Percentiles rank a stretch among this genome's conserved stretches.
phyloP scores from a whole-genome alignment of 2,113 vertebrate genomes.

The Pipra filicauda region DNA sequence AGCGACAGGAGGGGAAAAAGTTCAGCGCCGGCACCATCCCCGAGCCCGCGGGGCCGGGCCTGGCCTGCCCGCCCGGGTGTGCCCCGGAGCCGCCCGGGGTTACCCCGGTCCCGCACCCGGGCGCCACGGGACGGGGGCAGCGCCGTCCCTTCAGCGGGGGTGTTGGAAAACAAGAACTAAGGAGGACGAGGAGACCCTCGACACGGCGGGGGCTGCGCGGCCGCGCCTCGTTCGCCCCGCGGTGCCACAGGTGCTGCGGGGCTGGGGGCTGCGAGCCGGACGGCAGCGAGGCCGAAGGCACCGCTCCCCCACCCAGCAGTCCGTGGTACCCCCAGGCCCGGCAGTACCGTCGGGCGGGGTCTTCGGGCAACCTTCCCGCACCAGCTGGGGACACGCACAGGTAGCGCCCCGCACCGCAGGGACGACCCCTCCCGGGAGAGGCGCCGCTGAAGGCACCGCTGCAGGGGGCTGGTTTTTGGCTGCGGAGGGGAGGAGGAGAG shows the following conservation, averaged over 20 bases:
- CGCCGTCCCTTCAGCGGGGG: background rate
- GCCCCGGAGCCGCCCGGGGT: background rate
- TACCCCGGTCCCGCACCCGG: background rate
- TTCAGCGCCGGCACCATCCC: background rate
- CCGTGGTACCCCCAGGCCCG: background rate
- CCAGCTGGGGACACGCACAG: background rate
- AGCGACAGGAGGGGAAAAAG: background rate
- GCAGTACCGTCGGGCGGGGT: background rate
- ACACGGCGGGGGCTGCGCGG: background rate
- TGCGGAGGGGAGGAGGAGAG: background rate
- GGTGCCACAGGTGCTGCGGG: conserved; percentile 3
- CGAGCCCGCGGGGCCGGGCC: background rate
- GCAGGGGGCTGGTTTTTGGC: background rate
- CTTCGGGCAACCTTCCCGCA: background rate
- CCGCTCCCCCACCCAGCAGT: background rate
- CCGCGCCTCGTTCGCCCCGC: background rate
- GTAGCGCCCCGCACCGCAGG: background rate
- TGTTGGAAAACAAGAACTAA: background rate
- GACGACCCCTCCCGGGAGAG: background rate
- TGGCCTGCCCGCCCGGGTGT: background rate
- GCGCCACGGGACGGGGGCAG: background rate
- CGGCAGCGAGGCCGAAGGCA: background rate
- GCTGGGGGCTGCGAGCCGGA: background rate
- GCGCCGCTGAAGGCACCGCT: background rate
- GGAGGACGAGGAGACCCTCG: background rate